Evolutionary conservation across 2,113 vertebrate species (phyloP).

Genomic region (Heptranchias perlo): DNA sequence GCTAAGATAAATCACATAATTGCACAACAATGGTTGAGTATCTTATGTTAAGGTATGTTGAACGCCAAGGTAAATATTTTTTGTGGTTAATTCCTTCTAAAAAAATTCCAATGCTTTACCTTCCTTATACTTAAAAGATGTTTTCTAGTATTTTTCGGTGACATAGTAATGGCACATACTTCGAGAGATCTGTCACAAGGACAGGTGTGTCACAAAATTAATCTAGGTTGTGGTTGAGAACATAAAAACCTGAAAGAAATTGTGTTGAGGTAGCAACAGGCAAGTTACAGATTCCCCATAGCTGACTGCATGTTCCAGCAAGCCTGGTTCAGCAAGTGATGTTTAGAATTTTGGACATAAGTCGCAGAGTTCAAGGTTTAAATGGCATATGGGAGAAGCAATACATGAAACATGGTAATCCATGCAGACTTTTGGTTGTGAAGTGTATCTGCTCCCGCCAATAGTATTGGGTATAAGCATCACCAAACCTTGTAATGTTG

Average conservation of each 20-base stretch:
- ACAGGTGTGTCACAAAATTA: background rate
- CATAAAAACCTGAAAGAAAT: background rate
- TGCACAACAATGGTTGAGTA: background rate
- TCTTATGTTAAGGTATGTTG: background rate
- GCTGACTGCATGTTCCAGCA: background rate
- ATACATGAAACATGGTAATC: background rate
- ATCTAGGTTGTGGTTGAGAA: background rate
- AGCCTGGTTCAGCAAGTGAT: background rate
- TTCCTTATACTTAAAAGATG: background rate
- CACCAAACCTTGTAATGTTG: background rate
- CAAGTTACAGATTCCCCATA: background rate
- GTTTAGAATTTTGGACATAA: background rate
- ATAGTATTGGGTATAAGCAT: background rate
- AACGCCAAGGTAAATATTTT: background rate
- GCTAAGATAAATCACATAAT: constrained; percentile 25
- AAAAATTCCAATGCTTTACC: background rate
- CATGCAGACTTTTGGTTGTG: background rate
- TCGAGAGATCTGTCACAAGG: background rate
- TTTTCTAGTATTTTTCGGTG: background rate
- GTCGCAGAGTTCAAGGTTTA: background rate
- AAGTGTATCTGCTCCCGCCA: background rate
- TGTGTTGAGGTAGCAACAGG: background rate
- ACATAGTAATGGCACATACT: background rate
- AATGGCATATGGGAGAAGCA: background rate
- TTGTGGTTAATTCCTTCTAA: background rate